Conservation (phyloP, 2,797 vertebrate genomes). For the Carduelis carduelis region DNA sequence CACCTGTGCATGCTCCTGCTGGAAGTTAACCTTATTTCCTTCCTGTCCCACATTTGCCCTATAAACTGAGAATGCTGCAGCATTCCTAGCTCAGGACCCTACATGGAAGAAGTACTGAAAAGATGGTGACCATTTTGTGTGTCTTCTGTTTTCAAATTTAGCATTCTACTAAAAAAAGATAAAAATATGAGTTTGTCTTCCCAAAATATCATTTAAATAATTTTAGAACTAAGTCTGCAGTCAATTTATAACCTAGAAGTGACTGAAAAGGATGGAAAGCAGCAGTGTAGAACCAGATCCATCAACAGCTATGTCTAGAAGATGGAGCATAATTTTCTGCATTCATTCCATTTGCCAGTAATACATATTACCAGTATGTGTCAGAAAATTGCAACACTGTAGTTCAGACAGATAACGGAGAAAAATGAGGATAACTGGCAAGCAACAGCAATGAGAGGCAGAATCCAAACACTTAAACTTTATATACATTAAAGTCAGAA, state of each 20-base stretch:
- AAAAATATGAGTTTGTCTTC: not conserved
- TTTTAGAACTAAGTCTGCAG: not conserved
- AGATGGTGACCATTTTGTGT: not conserved
- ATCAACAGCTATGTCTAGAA: not conserved
- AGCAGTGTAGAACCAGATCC: not conserved
- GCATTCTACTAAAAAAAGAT: not conserved
- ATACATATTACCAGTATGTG: not conserved
- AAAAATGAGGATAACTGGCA: not conserved
- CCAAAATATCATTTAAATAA: not conserved
- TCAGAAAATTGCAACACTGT: not conserved
- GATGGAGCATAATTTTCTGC: not conserved
- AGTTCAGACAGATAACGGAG: not conserved
- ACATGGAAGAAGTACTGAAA: not conserved
- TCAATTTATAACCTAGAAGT: not conserved
- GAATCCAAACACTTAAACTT: not conserved
- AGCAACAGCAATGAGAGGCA: not conserved
- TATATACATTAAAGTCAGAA: not conserved
- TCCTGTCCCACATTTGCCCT: not conserved
- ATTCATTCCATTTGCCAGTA: not conserved
- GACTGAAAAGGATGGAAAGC: not conserved
- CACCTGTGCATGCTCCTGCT: not conserved
- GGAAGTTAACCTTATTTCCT: not conserved
- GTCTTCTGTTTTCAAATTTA: not conserved
- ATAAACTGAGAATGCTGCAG: not conserved
- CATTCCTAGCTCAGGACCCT: fast-evolving